phyloP scores from a whole-genome alignment of 2,888 invertebrate species.

The Cephus nigrinus region DNA sequence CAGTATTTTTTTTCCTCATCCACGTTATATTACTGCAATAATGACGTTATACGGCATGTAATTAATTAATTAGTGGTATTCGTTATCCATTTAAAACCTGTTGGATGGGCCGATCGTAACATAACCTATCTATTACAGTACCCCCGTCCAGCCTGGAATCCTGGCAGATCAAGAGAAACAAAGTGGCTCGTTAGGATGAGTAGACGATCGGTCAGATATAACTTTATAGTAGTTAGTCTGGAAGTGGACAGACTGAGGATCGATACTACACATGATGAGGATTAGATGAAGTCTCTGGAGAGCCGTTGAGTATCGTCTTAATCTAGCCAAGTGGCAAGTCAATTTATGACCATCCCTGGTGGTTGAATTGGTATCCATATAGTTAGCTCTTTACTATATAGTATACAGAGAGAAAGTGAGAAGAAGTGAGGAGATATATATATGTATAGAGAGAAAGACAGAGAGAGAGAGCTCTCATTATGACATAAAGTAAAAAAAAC shows the following conservation, averaged over 20 bases:
- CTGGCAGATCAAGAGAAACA: background rate
- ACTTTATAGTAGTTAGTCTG: background rate
- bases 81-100: background rate
- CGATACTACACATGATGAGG: constrained; percentile 11
- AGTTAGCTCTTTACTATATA: background rate
- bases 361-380: constrained; percentile 3
- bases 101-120: background rate
- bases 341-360: constrained; percentile 1
- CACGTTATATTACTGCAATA: background rate
- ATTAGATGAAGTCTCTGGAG: constrained; percentile 9
- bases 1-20: background rate
- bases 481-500: background rate
- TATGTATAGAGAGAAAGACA: background rate
- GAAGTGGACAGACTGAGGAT: background rate
- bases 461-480: background rate
- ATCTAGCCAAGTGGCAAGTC: constrained; percentile 11
- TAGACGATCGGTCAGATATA: background rate
- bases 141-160: background rate
- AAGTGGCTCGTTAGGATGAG: background rate
- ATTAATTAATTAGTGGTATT: background rate
- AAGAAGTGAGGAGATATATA: background rate
- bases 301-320: constrained; percentile 2
- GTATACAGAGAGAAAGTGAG: background rate
- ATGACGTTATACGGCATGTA: background rate
- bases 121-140: background rate